A percentile compares a stretch with the other conserved stretches of the same genome.
Conservation (phyloP, 2,113 vertebrate species). For the Cephalopholis sonnerati region DNA sequence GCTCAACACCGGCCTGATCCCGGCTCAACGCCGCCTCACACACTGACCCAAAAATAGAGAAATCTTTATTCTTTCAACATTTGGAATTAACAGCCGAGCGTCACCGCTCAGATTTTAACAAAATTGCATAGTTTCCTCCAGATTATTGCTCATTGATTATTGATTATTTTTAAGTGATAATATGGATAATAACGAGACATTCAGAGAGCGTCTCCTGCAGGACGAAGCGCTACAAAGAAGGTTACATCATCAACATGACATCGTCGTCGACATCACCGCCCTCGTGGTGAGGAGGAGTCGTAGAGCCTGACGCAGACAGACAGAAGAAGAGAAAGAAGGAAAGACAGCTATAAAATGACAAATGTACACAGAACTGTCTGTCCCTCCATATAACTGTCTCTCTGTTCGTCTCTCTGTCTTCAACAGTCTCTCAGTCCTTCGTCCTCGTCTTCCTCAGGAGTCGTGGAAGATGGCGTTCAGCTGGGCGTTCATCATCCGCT, state of each 20-base stretch:
- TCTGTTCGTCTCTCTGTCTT: slow-evolving; percentile 34
- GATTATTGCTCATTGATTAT: slow-evolving; percentile 76
- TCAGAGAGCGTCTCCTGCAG: slow-evolving; percentile 53
- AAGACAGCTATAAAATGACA: slow-evolving; percentile 43
- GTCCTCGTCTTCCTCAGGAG: slow-evolving; percentile 79
- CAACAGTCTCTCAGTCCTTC: slow-evolving; percentile 45
- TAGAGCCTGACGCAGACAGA: slow-evolving; percentile 32
- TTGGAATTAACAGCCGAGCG: slow-evolving; percentile 65
- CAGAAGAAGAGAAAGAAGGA: slow-evolving; percentile 24
- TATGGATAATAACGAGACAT: slow-evolving; percentile 57
- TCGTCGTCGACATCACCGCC: not conserved
- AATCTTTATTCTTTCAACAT: slow-evolving; percentile 72
- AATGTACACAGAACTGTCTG: slow-evolving; percentile 29
- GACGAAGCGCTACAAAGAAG: slow-evolving; percentile 62
- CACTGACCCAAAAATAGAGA: slow-evolving; percentile 77
- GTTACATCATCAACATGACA: slow-evolving; percentile 52
- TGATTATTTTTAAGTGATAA: slow-evolving; percentile 63
- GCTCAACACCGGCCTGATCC: not conserved
- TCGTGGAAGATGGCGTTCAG: slow-evolving; percentile 98
- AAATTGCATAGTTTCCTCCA: slow-evolving; percentile 82
- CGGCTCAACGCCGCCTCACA: slow-evolving; percentile 28
- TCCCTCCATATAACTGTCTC: slow-evolving; percentile 35
- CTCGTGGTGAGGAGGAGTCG: slow-evolving; percentile 16
- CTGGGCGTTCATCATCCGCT: slow-evolving; percentile 95
- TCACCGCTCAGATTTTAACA: slow-evolving; percentile 58